A percentile compares a stretch with the other conserved stretches of the same genome.
Conservation (phyloP, 2,113 vertebrate genomes). For the Grus americana region DNA sequence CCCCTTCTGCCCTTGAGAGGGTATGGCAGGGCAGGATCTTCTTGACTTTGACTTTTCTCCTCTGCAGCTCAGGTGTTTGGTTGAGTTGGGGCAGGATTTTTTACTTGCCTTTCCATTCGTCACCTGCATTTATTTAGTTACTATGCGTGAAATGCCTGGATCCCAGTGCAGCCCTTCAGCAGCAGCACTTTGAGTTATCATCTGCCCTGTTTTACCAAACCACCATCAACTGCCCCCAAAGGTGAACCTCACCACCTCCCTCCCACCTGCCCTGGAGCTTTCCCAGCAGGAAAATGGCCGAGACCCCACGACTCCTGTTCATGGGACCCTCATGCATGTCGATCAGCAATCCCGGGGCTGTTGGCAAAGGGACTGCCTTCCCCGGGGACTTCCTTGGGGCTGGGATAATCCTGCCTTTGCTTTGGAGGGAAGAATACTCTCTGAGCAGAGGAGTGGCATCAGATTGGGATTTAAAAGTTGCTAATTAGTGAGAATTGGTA, state of each 20-base stretch:
- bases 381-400: rapidly evolving
- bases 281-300: not conserved
- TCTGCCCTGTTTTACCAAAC: not conserved
- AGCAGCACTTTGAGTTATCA: not conserved
- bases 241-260: not conserved
- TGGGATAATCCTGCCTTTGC: not conserved
- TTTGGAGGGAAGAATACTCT: not conserved
- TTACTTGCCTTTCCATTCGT: not conserved
- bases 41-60: not conserved
- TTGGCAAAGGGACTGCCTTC: not conserved
- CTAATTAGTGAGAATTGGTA: not conserved
- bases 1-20: not conserved
- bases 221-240: not conserved
- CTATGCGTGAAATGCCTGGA: not conserved
- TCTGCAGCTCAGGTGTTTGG: not conserved
- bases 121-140: not conserved
- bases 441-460: not conserved
- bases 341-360: rapidly evolving
- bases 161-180: not conserved
- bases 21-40: not conserved
- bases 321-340: rapidly evolving
- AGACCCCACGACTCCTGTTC: rapidly evolving
- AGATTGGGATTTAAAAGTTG: not conserved
- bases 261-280: not conserved
- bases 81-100: not conserved